Conservation (phyloP, 2,888 invertebrate genomes). For the Melanostoma scalare region DNA sequence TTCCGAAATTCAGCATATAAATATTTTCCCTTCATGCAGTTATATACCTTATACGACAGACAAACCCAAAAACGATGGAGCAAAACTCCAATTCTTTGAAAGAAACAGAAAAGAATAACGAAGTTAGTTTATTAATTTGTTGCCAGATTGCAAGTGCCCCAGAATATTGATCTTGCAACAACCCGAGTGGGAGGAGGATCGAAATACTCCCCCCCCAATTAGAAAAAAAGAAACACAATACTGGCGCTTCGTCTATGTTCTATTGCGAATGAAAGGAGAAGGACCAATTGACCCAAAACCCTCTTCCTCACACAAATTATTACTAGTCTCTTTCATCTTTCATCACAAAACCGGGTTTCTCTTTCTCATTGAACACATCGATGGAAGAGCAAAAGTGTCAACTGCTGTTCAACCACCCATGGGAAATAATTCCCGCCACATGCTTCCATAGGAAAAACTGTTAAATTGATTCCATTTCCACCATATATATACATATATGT, state of each 20-base stretch:
- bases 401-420: constrained; percentile 21
- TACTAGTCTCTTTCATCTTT: constrained; percentile 1
- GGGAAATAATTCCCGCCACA: constrained; percentile 70
- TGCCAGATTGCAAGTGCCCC: too few species aligned
- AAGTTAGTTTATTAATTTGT: too few species aligned
- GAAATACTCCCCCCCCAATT: constrained; percentile 9
- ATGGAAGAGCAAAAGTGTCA: constrained; percentile 17
- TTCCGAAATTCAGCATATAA: too few species aligned
- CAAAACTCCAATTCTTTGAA: too few species aligned
- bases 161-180: constrained; percentile 10
- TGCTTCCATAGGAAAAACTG: constrained; percentile 59
- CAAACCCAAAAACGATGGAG: too few species aligned
- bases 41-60: too few species aligned
- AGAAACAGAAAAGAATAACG: too few species aligned
- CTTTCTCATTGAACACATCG: background rate
- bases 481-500: constrained; percentile 1
- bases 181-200: constrained; percentile 14
- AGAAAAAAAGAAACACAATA: background rate
- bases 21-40: too few species aligned
- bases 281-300: too few species aligned
- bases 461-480: constrained; percentile 50
- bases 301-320: too few species aligned
- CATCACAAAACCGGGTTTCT: background rate
- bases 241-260: background rate
- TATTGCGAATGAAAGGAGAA: background rate